Evolutionary conservation across 2,113 vertebrate species (phyloP), one percentile per base, ranked within the genome.

Genomic region (Dasypus novemcinctus): DNA sequence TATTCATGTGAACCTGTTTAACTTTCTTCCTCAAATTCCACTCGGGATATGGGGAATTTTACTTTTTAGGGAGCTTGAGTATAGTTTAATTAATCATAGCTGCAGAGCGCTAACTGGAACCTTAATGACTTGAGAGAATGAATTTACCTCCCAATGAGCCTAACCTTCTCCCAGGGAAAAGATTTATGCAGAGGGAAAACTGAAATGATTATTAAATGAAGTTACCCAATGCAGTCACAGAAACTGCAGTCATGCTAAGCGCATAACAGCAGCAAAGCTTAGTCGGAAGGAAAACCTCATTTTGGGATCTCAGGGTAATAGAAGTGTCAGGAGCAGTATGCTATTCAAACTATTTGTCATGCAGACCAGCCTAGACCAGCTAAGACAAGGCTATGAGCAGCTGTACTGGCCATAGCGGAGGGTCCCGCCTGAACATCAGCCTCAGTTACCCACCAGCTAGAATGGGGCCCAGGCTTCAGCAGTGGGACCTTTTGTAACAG

Each of bases 21-120:
- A 33, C 29, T 46, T 75, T 46, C 72, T 52, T 76, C 46, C 46
- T 88, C 57, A 49, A 61, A 41, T 91, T 95, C 93, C 86, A 95
- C 72, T 49, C 61, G 91, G 75, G 64, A 93, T 49, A 94, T 17
- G 61, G 52, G 41, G 41, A 91, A 79, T 97, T 97, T 91, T 29
- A 93, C 94, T 91, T 94, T 25, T 95, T 86, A 92, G 93, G 59
- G 75, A 95, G 94, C 88, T 89, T 96, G 95, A 92, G 52, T 83
- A 46, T n/a, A 68, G 78, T 97, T 97, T 97, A 96, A 97, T 97
- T 97, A 97, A 97, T 95, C 89, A 95, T 63, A 94, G 82, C 66
- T 71, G 18, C 86, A 87, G 61, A 95, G 94, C 97, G 90, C 95
- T 96, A 93, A 96, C 95, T 94, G 95, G 90, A 96, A 97, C 82